Conservation (phyloP, 2,797 vertebrate genomes). For the Pseudomugil tenellus region DNA sequence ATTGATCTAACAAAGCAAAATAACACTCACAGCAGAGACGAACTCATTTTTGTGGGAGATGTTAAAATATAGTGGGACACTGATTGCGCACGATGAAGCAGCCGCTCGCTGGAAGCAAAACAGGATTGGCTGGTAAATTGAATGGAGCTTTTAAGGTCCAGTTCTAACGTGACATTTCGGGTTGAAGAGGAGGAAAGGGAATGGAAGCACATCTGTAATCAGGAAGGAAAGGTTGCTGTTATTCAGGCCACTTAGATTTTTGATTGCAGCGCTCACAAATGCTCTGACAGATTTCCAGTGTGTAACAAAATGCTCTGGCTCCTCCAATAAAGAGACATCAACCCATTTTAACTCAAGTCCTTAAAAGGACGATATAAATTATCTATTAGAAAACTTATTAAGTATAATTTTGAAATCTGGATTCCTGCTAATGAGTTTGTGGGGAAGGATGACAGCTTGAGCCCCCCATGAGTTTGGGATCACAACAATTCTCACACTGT, state of each 20-base stretch:
- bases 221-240: constrained; percentile 14
- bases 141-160: constrained; percentile 19
- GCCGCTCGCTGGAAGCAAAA: constrained; percentile 8
- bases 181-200: constrained; percentile 10
- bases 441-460: background rate
- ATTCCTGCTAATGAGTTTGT: background rate
- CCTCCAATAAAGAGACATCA: background rate
- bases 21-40: constrained; percentile 40
- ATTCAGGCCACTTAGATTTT: constrained; percentile 13
- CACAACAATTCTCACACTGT: background rate
- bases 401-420: too few species aligned
- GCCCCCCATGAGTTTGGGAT: too few species aligned
- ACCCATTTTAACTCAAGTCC: background rate
- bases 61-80: constrained; percentile 19
- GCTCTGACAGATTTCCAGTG: constrained; percentile 1
- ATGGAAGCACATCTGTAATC: constrained; percentile 18
- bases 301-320: background rate
- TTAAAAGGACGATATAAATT: too few species aligned
- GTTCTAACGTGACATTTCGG: constrained; percentile 12
- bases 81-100: background rate
- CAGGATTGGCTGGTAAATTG: background rate
- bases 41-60: constrained; percentile 45
- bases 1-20: constrained; percentile 66
- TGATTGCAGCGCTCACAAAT: background rate
- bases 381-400: background rate